phyloP scores from a whole-genome alignment of 2,113 vertebrate genomes.

The Thomomys bottae region DNA sequence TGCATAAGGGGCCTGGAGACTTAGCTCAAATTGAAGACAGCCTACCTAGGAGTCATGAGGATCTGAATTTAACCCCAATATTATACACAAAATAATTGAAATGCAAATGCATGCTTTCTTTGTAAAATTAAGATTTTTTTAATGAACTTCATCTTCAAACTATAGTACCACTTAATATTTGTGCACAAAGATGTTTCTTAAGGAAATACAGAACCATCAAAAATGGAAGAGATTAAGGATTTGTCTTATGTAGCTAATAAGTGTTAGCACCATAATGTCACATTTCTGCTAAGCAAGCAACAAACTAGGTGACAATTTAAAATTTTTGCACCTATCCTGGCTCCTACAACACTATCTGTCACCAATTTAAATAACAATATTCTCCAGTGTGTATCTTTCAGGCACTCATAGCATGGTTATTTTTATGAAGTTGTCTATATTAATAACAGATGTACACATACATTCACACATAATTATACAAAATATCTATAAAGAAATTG shows the following conservation, averaged over 20 bases:
- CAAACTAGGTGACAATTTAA: constrained; percentile 73
- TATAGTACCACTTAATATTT: background rate
- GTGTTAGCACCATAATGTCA: constrained; percentile 16
- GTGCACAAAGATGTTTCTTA: background rate
- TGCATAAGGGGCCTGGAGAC: too few species aligned
- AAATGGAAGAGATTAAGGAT: constrained; percentile 53
- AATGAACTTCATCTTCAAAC: background rate
- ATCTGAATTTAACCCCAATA: too few species aligned
- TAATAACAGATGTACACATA: background rate
- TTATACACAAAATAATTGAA: too few species aligned
- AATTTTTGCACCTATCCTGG: constrained; percentile 46
- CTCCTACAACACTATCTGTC: constrained; percentile 48
- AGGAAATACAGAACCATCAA: background rate
- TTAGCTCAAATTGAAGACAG: too few species aligned
- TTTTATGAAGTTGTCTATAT: background rate
- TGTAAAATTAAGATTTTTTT: constrained; percentile 20
- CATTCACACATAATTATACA: background rate
- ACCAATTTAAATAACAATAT: constrained; percentile 50
- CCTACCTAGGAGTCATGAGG: too few species aligned
- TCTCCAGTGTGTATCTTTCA: constrained; percentile 8
- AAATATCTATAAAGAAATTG: background rate
- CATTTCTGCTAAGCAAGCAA: constrained; percentile 41
- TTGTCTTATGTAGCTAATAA: constrained; percentile 29
- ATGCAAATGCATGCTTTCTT: background rate
- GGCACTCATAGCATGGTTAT: background rate